phyloP scores from a whole-genome alignment of 1,140 invertebrate species.

The Papilio helenus region DNA sequence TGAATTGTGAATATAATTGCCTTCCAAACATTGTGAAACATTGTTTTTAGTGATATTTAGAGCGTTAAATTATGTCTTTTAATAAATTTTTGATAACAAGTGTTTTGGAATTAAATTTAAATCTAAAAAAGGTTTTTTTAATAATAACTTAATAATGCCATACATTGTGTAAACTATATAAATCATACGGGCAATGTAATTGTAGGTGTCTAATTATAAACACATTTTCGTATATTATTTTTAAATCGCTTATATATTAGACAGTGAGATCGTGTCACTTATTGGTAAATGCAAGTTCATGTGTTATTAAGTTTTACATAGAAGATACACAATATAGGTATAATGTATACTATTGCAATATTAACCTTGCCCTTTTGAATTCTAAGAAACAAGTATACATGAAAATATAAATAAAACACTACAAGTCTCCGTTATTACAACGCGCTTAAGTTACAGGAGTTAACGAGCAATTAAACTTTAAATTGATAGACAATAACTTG shows the following conservation, averaged over 20 bases:
- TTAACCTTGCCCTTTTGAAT: constrained; percentile 38
- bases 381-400: constrained; percentile 31
- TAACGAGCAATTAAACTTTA: not conserved
- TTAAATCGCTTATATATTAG: constrained; percentile 41
- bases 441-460: not conserved
- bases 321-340: constrained; percentile 31
- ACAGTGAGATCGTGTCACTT: constrained; percentile 39
- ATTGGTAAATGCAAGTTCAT: constrained; percentile 48
- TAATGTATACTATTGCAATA: constrained; percentile 27
- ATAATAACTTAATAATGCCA: not conserved
- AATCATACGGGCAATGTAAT: not conserved
- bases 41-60: not conserved
- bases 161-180: not conserved
- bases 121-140: not conserved
- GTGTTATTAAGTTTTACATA: constrained; percentile 41
- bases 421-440: not conserved
- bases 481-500: not conserved
- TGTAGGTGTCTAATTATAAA: not conserved
- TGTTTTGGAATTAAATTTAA: no score
- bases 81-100: not conserved
- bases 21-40: not conserved
- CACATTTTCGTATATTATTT: not conserved
- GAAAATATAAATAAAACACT: constrained; percentile 28
- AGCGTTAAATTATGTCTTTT: not conserved
- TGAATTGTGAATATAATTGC: constrained; percentile 22